Percentiles rank a stretch among this genome's conserved stretches.
Conservation (phyloP, 2,888 invertebrate genomes). For the Agapetus fuscipes region DNA sequence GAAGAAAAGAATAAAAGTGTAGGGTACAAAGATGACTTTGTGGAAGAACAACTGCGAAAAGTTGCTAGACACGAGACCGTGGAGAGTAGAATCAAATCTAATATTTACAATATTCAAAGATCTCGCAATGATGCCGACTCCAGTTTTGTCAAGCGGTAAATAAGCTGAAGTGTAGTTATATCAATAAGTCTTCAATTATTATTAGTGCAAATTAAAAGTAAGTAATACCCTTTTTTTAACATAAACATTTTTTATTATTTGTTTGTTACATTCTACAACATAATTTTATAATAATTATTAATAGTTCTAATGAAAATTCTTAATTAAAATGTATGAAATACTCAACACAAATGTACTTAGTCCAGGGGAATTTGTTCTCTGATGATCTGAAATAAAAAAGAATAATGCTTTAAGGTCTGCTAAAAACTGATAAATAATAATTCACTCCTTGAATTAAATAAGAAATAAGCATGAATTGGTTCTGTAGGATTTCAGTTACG, state of each 20-base stretch:
- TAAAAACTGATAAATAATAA: no score
- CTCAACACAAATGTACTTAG: conserved; percentile 27
- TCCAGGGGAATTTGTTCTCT: conserved; percentile 65
- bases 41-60: conserved; percentile 52
- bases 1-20: conserved; percentile 35
- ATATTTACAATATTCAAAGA: conserved; percentile 83
- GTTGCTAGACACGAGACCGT: conserved; percentile 61
- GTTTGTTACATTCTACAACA: not conserved
- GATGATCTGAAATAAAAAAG: conserved; percentile 52
- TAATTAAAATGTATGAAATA: not conserved
- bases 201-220: not conserved
- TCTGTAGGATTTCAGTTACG: no score
- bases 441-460: no score
- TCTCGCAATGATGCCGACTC: conserved; percentile 70
- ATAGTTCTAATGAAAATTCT: not conserved
- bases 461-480: no score
- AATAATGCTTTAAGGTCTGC: no score
- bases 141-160: conserved; percentile 67
- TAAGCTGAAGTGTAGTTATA: not conserved
- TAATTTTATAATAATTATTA: not conserved
- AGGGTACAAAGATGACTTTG: conserved; percentile 44
- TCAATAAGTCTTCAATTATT: no score
- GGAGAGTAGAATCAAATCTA: conserved; percentile 77
- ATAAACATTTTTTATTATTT: not conserved
- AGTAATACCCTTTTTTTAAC: no score